These are phyloP conservation scores for Pagrus major DNA, from an alignment of 2,113 vertebrate genomes.

Conservation along the genomic window DNA sequence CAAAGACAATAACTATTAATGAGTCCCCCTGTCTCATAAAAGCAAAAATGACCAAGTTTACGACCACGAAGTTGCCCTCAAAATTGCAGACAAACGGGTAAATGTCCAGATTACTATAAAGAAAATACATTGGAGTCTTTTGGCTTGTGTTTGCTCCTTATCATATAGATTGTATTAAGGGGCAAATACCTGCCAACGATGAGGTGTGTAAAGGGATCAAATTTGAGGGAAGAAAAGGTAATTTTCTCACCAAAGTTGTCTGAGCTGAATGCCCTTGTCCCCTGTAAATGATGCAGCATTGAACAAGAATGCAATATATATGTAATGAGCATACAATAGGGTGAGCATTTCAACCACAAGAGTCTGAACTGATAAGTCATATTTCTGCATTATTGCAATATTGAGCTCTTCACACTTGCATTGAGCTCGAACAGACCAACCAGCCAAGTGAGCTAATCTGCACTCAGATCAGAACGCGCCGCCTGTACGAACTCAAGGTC, in stretches of 20 bases:
- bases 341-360: slow-evolving; percentile 5
- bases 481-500: slow-evolving; percentile 48
- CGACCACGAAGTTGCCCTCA: neutral
- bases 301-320: neutral
- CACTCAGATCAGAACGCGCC: slow-evolving; percentile 19
- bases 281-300: neutral
- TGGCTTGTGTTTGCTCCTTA: neutral
- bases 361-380: slow-evolving; percentile 2
- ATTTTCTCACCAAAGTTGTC: too few relatives aligned
- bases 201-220: neutral
- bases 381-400: slow-evolving; percentile 24
- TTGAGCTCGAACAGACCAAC: slow-evolving; percentile 27
- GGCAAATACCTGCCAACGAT: neutral
- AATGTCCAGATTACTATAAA: neutral
- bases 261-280: neutral
- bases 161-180: neutral
- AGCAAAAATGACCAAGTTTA: neutral
- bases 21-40: neutral
- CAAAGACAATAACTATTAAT: neutral
- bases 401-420: slow-evolving; percentile 26
- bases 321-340: too few relatives aligned
- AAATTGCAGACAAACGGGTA: neutral
- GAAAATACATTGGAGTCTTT: neutral
- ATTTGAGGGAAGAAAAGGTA: neutral
- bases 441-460: slow-evolving; percentile 49